Conservation (phyloP, 2,888 invertebrate species). For the Rhogogaster chlorosoma region DNA sequence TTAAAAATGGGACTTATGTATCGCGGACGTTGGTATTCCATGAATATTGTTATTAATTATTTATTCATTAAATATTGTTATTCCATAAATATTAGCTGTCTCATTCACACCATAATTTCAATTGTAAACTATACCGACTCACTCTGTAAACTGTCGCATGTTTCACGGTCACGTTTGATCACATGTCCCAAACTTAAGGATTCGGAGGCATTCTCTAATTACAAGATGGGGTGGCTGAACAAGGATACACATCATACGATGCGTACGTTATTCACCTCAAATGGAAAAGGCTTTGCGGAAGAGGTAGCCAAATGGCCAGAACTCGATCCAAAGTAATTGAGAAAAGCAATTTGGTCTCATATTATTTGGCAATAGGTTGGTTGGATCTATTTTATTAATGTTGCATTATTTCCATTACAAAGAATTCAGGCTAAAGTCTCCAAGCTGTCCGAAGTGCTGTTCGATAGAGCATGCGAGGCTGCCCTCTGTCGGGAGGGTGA, state of each 20-base stretch:
- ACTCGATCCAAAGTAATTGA: slow-evolving; percentile 14
- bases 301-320: slow-evolving; percentile 20
- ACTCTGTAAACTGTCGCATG: not conserved
- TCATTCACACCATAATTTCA: not conserved
- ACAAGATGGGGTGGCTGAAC: not conserved
- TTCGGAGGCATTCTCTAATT: not conserved
- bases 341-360: not conserved
- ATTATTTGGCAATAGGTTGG: not conserved
- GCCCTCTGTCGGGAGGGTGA: slow-evolving; percentile 56
- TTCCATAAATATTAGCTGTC: no score
- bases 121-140: not conserved
- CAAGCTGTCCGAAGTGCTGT: slow-evolving; percentile 51
- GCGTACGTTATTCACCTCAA: not conserved
- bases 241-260: not conserved
- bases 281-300: not conserved
- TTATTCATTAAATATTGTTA: no score
- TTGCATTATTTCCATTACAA: not conserved
- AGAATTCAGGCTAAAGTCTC: slow-evolving; percentile 52
- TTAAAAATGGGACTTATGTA: not conserved
- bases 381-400: not conserved
- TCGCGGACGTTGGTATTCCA: not conserved
- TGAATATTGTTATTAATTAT: no score
- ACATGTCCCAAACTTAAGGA: slow-evolving; percentile 15
- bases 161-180: not conserved
- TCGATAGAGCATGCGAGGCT: slow-evolving; percentile 52